Percentiles rank a stretch among this genome's conserved stretches.
phyloP scores from a whole-genome alignment of 1,140 invertebrate genomes.

The Trypoxylus dichotomus region DNA sequence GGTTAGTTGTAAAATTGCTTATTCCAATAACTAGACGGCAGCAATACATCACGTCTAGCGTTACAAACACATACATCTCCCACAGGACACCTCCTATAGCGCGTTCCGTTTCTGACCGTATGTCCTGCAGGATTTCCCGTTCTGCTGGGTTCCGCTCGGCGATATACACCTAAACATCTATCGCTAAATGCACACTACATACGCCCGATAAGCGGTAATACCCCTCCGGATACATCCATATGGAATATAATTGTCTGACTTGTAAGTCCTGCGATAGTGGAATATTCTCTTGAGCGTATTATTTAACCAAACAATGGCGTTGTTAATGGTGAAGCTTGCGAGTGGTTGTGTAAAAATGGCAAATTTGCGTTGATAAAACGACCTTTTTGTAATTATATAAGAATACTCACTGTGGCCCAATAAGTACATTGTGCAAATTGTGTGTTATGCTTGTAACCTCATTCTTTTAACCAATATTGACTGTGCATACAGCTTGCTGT shows the following conservation, averaged over 20 bases:
- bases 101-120: background rate
- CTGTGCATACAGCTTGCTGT: too few relatives aligned
- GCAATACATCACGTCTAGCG: slow-evolving; percentile 11
- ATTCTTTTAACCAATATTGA: too few relatives aligned
- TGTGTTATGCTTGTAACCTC: too few relatives aligned
- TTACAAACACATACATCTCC: background rate
- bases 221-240: background rate
- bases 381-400: too few relatives aligned
- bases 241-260: background rate
- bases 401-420: too few relatives aligned
- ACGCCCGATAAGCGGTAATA: background rate
- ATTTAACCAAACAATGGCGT: background rate
- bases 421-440: too few relatives aligned
- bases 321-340: background rate
- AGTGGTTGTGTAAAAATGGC: background rate
- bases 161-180: background rate
- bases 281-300: background rate
- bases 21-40: slow-evolving; percentile 4
- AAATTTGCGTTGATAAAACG: too few relatives aligned
- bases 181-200: background rate
- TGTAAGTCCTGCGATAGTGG: background rate
- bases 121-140: slow-evolving; percentile 18
- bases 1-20: slow-evolving; percentile 8
- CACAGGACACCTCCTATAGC: background rate
- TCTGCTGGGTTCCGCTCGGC: background rate